These are phyloP conservation scores for Tamandua tetradactyla DNA, from an alignment of 2,797 vertebrate genomes.

Conservation along the genomic window DNA sequence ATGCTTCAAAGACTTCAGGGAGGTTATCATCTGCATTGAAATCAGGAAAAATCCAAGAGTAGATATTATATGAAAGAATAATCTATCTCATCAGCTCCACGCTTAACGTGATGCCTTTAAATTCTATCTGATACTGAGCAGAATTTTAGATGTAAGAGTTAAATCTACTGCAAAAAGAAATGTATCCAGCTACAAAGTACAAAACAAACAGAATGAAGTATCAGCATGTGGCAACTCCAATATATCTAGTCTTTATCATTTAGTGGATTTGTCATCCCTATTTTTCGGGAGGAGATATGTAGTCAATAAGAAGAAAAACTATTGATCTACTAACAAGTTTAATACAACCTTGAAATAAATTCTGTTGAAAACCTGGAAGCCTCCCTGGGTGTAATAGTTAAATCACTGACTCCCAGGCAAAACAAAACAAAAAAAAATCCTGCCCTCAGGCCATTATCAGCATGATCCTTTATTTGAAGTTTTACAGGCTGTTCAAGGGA, in stretches of 20 bases:
- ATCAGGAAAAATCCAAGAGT: not conserved
- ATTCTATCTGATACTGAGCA: slow-evolving; percentile 44
- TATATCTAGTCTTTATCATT: not conserved
- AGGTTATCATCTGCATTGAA: not conserved
- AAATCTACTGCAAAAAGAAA: slow-evolving; percentile 24
- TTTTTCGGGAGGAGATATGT: slow-evolving; percentile 45
- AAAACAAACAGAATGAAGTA: slow-evolving; percentile 54
- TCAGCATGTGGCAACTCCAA: slow-evolving; percentile 53
- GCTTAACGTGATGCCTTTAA: slow-evolving; percentile 55
- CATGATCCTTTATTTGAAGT: slow-evolving; percentile 84
- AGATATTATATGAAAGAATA: slow-evolving; percentile 21
- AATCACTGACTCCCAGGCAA: slow-evolving; percentile 79
- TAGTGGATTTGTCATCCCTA: slow-evolving; percentile 51
- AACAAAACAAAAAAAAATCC: slow-evolving; percentile 76
- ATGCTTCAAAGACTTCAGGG: not conserved
- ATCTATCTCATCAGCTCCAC: slow-evolving; percentile 42
- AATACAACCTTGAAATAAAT: slow-evolving; percentile 80
- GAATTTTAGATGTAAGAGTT: slow-evolving; percentile 50
- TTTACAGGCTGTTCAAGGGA: slow-evolving; percentile 79
- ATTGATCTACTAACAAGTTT: slow-evolving; percentile 72
- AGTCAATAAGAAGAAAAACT: slow-evolving; percentile 69
- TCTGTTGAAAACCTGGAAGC: slow-evolving; percentile 69
- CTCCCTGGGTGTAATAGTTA: slow-evolving; percentile 75
- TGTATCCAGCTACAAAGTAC: slow-evolving; percentile 5
- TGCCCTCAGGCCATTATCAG: slow-evolving; percentile 85